Base-by-base conservation (phyloP, 2,113 vertebrate species). In the Anthoscopus minutus region DNA sequence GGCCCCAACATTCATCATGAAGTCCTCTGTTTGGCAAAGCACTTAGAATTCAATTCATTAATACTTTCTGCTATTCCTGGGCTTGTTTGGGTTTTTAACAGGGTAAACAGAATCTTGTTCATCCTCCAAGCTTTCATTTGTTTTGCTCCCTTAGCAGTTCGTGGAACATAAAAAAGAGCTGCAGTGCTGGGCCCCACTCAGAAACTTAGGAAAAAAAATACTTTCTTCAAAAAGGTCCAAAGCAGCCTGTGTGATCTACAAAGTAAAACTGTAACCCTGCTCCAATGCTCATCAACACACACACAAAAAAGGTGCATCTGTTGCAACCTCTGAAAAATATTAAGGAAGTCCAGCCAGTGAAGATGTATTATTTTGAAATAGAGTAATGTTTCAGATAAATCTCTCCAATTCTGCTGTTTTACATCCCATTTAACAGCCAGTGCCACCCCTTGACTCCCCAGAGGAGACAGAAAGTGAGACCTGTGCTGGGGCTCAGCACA, bases 341-440 rank as follows among this genome's bases (percentile, higher is more conserved):
- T 53, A 85, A 40, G 27, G 15, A 81, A 44, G 20, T 51, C 73
- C 31, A 38, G 37, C 21, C 60, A 67, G 65, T 12, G 40, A 94
- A 81, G 92, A 93, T 91, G 80, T 88, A 84, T 89, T 94, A 77
- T 25, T 95, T 73, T 69, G 62, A 91, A 95, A 96, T 30, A 83
- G 73, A 66, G 61, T 87, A 94, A 97, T 69, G 54, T 65, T 66
- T 81, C 44, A 61, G 80, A 86, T 81, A 95, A 94, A 92, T 70
- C 81, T 87, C 85, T 78, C 82, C 95, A 89, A 96, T 85, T 95
- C 67, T 91, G 78, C 69, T 44, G 56, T 82, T 86, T 88, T 57
- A 94, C 95, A 96, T 93, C 82, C 88, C 76, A 71, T 87, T 91
- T 92, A 95, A 93, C 65, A 60, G 78, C 60, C 81, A 86, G 42